phyloP scores from a whole-genome alignment of 2,888 invertebrate genomes.

The Clitarchus hookeri region DNA sequence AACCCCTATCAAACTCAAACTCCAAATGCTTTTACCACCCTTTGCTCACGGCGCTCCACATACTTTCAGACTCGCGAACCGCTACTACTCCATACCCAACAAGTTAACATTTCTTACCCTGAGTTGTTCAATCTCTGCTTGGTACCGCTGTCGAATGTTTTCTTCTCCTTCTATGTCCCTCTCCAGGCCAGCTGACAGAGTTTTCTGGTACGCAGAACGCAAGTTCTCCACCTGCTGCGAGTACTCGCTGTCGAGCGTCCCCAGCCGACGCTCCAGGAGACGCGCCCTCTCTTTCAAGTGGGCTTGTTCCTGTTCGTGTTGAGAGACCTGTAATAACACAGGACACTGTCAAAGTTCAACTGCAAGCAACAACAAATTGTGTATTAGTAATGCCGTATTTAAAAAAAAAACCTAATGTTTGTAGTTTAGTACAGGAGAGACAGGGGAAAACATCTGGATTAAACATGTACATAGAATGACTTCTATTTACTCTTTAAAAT shows the following conservation, averaged over 20 bases:
- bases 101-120: conserved; percentile 54
- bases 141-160: conserved; percentile 73
- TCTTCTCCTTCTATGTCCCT: conserved; percentile 65
- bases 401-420: too few relatives aligned
- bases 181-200: conserved; percentile 63
- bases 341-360: neutral
- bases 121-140: conserved; percentile 85
- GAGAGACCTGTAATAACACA: conserved; percentile 56
- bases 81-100: too few relatives aligned
- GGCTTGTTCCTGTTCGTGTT: conserved; percentile 54
- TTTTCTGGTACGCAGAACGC: conserved; percentile 74
- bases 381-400: too few relatives aligned
- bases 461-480: too few relatives aligned
- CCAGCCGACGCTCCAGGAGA: conserved; percentile 71
- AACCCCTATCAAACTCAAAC: too few relatives aligned
- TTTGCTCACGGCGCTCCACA: too few relatives aligned
- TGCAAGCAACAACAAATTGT: too few relatives aligned
- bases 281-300: conserved; percentile 69
- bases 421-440: too few relatives aligned
- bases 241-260: conserved; percentile 79
- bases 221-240: conserved; percentile 80
- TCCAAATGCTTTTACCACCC: too few relatives aligned
- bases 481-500: too few relatives aligned
- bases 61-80: too few relatives aligned
- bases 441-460: too few relatives aligned